Evolutionary conservation across 2,113 vertebrate genomes (phyloP), one percentile per base, ranked within the genome.

Genomic region (Sceloporus undulatus): DNA sequence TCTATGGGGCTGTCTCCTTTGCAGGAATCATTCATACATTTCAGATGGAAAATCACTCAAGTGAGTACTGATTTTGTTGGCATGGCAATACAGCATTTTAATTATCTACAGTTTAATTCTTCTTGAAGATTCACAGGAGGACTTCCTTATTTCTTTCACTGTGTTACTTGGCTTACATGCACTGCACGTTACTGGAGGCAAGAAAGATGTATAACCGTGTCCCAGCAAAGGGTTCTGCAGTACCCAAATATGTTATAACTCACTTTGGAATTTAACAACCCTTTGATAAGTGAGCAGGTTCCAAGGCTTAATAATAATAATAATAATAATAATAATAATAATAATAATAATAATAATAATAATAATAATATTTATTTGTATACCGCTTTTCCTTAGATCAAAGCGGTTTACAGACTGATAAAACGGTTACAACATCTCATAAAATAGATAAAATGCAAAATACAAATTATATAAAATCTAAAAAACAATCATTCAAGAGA

Each of bases 61-160:
- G 62, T 27, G 65, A 38, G 62, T 82, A 82, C 81, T 82, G 13
- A 27, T 66, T 68, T 29, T 82, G 62, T 68, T 82, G 81, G 81
- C 81, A 68, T 16, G 6, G 25, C 81, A 68, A 68, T 25, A 40
- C 62, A 68, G 40, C 25, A 68, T 82, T 82, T 68, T 68, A 42
- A 66, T 68, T 68, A 42, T 48, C 62, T 82, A 18, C 13, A 68
- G 62, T 82, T 82, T 68, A 65, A 16, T 70, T 68, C n/a, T 82
- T 68, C 38, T 62, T 42, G 62, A 82, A 29, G 62, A 66, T 10
- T 82, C 62, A 29, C 81, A 82, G 81, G 38, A 66, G 62, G 62
- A 40, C 18, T 66, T 65, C 66, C 59, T 59, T 65, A 9, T 13
- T 38, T 6, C 19, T 81, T 81, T 62, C 11, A 9, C 10, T 82